Conservation (phyloP, 2,797 vertebrate species). For the Poecilia velifera region DNA sequence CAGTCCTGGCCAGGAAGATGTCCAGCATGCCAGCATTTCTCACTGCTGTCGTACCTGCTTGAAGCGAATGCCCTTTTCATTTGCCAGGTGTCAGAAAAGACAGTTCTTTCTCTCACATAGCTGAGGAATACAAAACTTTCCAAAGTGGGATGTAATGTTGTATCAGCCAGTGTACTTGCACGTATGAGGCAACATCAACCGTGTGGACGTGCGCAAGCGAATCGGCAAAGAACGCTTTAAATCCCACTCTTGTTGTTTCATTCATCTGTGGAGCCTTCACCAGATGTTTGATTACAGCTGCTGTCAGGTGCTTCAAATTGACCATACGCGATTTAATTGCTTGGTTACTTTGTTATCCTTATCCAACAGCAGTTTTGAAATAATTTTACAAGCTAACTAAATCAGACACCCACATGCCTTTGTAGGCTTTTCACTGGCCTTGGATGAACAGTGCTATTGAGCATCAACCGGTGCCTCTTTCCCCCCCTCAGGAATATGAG, state of each 20-base stretch:
- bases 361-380: constrained; percentile 73
- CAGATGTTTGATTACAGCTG: constrained; percentile 79
- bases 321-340: constrained; percentile 75
- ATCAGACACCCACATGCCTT: constrained; percentile 78
- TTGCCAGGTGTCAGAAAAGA: constrained; percentile 49
- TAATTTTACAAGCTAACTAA: constrained; percentile 77
- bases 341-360: constrained; percentile 77
- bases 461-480: constrained; percentile 63
- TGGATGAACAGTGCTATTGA: constrained; percentile 72
- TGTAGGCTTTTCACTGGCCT: constrained; percentile 53
- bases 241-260: constrained; percentile 16
- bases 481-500: constrained; percentile 53
- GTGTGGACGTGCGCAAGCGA: not conserved
- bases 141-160: constrained; percentile 12
- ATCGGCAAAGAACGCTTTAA: constrained; percentile 13
- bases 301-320: constrained; percentile 75
- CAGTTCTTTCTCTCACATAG: constrained; percentile 18
- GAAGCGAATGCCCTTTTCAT: constrained; percentile 52
- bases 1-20: constrained; percentile 34
- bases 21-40: constrained; percentile 37
- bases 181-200: constrained; percentile 9
- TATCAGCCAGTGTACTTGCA: constrained; percentile 6
- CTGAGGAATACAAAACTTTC: constrained; percentile 28
- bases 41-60: constrained; percentile 26
- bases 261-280: constrained; percentile 31